Conservation (phyloP, 2,888 invertebrate genomes). For the Bombylius major region DNA sequence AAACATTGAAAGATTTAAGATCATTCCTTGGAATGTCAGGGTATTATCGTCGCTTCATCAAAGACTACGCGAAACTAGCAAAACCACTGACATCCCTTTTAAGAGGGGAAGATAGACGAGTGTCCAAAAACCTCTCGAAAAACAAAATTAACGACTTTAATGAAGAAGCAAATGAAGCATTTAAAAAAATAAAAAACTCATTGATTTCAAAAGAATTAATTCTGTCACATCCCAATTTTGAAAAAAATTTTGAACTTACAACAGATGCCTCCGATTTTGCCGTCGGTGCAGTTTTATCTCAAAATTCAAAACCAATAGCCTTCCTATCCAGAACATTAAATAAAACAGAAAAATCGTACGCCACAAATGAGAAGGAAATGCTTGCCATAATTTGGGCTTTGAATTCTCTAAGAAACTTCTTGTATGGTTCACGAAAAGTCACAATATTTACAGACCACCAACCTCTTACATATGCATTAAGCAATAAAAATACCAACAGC, state of each 20-base stretch:
- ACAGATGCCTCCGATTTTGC: conserved; percentile 24
- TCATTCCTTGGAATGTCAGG: conserved; percentile 8
- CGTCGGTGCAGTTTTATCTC: conserved; percentile 21
- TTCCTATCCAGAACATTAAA: conserved; percentile 23
- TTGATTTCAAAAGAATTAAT: conserved; percentile 8
- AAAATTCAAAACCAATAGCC: conserved; percentile 21
- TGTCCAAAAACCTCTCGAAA: conserved; percentile 1
- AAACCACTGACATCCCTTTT: conserved; percentile 7
- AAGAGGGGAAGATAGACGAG: conserved; percentile 1
- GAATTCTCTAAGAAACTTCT: conserved; percentile 1
- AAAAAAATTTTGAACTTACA: conserved; percentile 12
- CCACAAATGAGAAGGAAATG: conserved; percentile 23
- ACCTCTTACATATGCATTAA: conserved; percentile 14
- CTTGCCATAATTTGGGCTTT: too few relatives aligned
- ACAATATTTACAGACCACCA: conserved; percentile 13
- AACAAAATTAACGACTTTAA: conserved; percentile 3
- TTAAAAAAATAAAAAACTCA: conserved; percentile 8
- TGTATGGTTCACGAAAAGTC: background rate
- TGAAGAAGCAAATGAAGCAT: conserved; percentile 5
- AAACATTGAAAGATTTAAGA: conserved; percentile 5
- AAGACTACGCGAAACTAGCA: conserved; percentile 2
- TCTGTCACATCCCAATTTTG: conserved; percentile 8
- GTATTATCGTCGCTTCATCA: conserved; percentile 8
- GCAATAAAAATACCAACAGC: conserved; percentile 12
- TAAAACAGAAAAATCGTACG: conserved; percentile 20